These are phyloP conservation scores for Drosophila mayri DNA, from an alignment of 1,140 invertebrate genomes.

Conservation along the genomic window DNA sequence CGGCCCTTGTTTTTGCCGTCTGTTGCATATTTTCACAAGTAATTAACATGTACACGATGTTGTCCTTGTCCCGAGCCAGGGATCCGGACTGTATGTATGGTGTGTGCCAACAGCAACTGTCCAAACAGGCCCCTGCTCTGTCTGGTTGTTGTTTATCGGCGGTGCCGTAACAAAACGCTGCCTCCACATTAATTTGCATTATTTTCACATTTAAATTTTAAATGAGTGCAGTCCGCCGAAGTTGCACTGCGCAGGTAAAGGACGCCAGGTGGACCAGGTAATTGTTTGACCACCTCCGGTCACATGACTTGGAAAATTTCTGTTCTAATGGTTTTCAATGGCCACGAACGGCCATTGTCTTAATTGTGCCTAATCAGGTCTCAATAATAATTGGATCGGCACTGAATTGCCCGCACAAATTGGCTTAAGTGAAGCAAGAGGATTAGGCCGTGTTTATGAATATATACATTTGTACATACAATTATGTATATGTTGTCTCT, in stretches of 20 bases:
- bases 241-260: constrained; percentile 33
- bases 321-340: constrained; percentile 15
- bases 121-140: constrained; percentile 57
- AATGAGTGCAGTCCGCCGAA: constrained; percentile 50
- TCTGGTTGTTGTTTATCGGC: constrained; percentile 64
- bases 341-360: neutral
- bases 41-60: constrained; percentile 80
- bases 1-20: constrained; percentile 54
- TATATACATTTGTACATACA: neutral
- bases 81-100: neutral
- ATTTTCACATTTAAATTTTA: constrained; percentile 79
- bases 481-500: too few species aligned
- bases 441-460: neutral
- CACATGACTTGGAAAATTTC: constrained; percentile 18
- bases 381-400: constrained; percentile 8
- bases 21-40: constrained; percentile 83
- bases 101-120: constrained; percentile 62
- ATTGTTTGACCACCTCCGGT: constrained; percentile 9
- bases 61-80: constrained; percentile 66
- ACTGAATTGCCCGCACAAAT: constrained; percentile 1
- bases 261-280: constrained; percentile 3
- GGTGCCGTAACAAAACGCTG: constrained; percentile 65
- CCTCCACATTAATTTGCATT: constrained; percentile 79
- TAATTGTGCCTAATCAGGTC: constrained; percentile 8
- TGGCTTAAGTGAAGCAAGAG: constrained; percentile 3